A percentile compares a stretch with the other conserved stretches of the same genome.
Evolutionary conservation across 2,113 vertebrate species (phyloP).

Genomic region (Vanacampus margaritifer): DNA sequence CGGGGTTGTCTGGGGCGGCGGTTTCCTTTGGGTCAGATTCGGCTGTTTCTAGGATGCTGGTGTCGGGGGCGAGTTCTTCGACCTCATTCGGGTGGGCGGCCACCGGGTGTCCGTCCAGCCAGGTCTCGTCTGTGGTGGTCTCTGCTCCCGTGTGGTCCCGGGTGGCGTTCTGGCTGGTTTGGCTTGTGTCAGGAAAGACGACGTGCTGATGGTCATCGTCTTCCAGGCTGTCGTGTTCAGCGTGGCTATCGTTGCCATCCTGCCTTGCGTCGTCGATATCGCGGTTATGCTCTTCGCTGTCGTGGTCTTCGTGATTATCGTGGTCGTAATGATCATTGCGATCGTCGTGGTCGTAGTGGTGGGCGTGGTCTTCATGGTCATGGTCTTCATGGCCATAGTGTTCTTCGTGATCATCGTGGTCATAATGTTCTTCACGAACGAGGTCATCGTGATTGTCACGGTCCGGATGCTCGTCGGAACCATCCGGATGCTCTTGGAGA

Average conservation of each 20-base stretch:
- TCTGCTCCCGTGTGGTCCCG: constrained; percentile 42
- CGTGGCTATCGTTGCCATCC: constrained; percentile 11
- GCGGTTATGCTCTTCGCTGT: constrained; percentile 8
- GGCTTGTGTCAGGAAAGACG: constrained; percentile 45
- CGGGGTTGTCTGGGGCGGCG: constrained; percentile 17
- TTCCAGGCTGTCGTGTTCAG: constrained; percentile 37
- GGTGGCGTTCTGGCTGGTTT: constrained; percentile 62
- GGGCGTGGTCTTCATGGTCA: neutral
- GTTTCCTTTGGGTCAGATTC: constrained; percentile 23
- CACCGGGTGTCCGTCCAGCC: constrained; percentile 89
- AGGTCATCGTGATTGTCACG: constrained; percentile 10
- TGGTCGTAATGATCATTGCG: constrained; percentile 8
- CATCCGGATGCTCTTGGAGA: neutral
- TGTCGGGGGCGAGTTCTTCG: constrained; percentile 45
- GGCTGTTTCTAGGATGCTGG: constrained; percentile 40
- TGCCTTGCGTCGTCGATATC: neutral
- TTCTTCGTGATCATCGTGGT: constrained; percentile 5
- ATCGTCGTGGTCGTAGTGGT: neutral
- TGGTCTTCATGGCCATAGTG: neutral
- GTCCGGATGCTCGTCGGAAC: constrained; percentile 11
- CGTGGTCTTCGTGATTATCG: constrained; percentile 9
- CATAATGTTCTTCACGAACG: neutral
- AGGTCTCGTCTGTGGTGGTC: constrained; percentile 78
- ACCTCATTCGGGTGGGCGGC: constrained; percentile 59
- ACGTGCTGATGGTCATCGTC: constrained; percentile 28